Evolutionary conservation across 1,140 invertebrate genomes (phyloP).

Genomic region (Drosophila suzukii): DNA sequence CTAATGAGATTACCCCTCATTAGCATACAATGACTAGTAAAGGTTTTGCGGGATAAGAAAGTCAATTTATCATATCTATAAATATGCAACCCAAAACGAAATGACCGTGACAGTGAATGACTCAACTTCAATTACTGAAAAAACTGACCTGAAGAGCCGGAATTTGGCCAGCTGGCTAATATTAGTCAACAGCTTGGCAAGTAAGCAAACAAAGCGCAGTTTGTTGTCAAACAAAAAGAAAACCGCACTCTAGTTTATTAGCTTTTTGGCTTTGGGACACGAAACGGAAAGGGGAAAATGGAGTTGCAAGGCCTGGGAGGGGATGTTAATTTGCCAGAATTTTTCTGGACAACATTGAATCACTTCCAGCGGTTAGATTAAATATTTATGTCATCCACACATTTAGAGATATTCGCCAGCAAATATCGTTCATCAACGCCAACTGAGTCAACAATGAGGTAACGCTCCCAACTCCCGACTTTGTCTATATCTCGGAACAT

Average conservation of each 20-base stretch:
- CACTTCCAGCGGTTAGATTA: constrained; percentile 6
- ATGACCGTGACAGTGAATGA: constrained; percentile 48
- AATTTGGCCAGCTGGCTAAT: constrained; percentile 38
- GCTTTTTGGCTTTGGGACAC: constrained; percentile 15
- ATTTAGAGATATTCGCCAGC: constrained; percentile 44
- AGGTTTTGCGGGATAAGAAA: constrained; percentile 22
- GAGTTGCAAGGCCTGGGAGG: constrained; percentile 36
- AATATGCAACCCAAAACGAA: constrained; percentile 8
- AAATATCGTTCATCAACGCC: constrained; percentile 45
- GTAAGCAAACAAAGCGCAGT: constrained; percentile 15
- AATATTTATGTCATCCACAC: constrained; percentile 21
- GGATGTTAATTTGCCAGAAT: constrained; percentile 4
- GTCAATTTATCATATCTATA: constrained; percentile 28
- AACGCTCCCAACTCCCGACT: constrained; percentile 36
- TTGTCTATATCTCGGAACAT: constrained; percentile 47
- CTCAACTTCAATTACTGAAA: constrained; percentile 28
- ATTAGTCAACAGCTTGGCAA: constrained; percentile 43
- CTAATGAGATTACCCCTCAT: constrained; percentile 28
- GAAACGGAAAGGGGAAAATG: constrained; percentile 16
- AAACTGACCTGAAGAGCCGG: constrained; percentile 21
- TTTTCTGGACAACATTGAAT: constrained; percentile 11
- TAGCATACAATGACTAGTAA: constrained; percentile 53
- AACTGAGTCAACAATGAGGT: constrained; percentile 76
- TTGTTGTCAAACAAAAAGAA: constrained; percentile 21
- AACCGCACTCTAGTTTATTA: constrained; percentile 12